These are phyloP conservation scores for Ectropis crepuscularia DNA, from an alignment of 2,888 invertebrate species.

Conservation along the genomic window DNA sequence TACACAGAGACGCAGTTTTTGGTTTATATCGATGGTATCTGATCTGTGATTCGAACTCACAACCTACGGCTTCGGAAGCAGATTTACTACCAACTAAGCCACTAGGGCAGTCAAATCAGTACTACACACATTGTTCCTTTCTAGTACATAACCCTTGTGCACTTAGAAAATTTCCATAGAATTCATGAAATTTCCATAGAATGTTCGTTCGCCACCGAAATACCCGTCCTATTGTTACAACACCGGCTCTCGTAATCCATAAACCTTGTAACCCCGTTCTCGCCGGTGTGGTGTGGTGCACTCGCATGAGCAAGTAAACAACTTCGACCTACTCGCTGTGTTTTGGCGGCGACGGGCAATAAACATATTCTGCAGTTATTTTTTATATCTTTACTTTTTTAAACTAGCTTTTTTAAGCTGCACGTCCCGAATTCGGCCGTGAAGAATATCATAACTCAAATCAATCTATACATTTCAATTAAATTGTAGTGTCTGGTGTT, in stretches of 20 bases:
- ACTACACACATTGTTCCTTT: too few relatives aligned
- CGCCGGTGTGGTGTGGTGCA: slow-evolving; percentile 2
- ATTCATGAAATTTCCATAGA: not conserved
- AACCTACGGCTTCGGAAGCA: too few relatives aligned
- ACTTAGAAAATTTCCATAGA: too few relatives aligned
- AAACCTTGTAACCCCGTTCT: slow-evolving; percentile 27
- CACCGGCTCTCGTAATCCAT: slow-evolving; percentile 14
- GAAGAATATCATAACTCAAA: not conserved
- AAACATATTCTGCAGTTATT: slow-evolving; percentile 2
- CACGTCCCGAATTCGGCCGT: not conserved
- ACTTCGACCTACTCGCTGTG: slow-evolving; percentile 12
- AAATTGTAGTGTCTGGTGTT: too few relatives aligned
- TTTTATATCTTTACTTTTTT: slow-evolving; percentile 1
- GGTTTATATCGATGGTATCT: too few relatives aligned
- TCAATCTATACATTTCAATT: too few relatives aligned
- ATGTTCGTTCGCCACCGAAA: not conserved
- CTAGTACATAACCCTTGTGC: too few relatives aligned
- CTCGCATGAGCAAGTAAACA: slow-evolving; percentile 18
- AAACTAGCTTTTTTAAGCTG: not conserved
- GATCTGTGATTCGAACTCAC: too few relatives aligned
- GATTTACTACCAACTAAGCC: too few relatives aligned
- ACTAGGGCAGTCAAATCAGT: too few relatives aligned
- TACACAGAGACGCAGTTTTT: too few relatives aligned
- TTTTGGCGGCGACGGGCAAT: slow-evolving; percentile 10
- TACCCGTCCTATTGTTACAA: slow-evolving; percentile 16